Conservation (phyloP, 2,888 invertebrate genomes). For the Pecten maximus region DNA sequence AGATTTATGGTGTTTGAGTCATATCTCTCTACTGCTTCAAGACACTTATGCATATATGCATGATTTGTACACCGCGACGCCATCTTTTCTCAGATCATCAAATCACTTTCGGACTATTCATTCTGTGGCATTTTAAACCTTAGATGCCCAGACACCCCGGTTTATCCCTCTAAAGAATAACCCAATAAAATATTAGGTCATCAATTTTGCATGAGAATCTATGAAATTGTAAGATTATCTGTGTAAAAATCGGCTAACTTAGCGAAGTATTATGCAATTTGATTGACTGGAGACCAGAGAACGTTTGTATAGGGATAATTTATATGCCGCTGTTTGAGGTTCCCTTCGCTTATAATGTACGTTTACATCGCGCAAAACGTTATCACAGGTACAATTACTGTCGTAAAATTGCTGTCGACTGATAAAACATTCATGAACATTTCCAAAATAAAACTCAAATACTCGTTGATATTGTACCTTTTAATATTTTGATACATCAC, state of each 20-base stretch:
- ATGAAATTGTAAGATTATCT: not conserved
- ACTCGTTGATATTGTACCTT: too few species aligned
- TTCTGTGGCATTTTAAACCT: not conserved
- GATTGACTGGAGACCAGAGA: not conserved
- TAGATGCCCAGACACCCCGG: not conserved
- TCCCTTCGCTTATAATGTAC: too few species aligned
- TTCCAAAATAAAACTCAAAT: too few species aligned
- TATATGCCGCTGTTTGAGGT: not conserved
- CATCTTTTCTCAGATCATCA: not conserved
- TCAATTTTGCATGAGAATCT: not conserved
- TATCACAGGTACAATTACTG: too few species aligned
- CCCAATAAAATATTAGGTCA: not conserved
- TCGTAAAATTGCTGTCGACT: too few species aligned
- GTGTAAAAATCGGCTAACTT: not conserved
- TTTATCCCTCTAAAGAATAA: not conserved
- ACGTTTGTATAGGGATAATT: not conserved
- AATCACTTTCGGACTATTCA: not conserved
- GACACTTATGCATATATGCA: conserved; percentile 29
- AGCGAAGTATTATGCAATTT: not conserved
- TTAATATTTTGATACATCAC: too few species aligned
- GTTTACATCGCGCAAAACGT: too few species aligned
- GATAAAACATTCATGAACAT: too few species aligned
- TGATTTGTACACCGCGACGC: not conserved
- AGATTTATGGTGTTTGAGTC: conserved; percentile 6
- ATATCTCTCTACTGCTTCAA: not conserved